A percentile compares a stretch with the other conserved stretches of the same genome.
phyloP scores from a whole-genome alignment of 2,888 invertebrate genomes.

The Yponomeuta evonymella region DNA sequence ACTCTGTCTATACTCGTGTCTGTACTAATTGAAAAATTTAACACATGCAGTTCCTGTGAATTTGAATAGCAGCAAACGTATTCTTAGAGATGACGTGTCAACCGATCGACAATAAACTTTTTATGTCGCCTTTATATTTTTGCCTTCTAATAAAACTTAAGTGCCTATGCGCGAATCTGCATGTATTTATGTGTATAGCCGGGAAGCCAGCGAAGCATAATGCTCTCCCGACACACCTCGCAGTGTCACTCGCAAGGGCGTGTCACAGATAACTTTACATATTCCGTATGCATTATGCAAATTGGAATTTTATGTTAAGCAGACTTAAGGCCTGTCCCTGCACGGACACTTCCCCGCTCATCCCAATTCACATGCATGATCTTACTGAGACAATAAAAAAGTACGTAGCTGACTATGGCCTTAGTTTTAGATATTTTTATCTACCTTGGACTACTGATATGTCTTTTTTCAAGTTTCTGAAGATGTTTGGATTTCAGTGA shows the following conservation, averaged over 20 bases:
- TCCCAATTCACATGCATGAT: background rate
- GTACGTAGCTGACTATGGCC: background rate
- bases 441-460: no score
- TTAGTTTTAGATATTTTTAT: no score
- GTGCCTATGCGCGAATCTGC: background rate
- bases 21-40: no score
- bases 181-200: background rate
- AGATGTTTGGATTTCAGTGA: no score
- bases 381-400: background rate
- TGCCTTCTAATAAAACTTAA: no score
- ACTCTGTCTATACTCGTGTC: no score
- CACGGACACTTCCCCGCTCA: background rate
- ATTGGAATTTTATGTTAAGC: constrained; percentile 73
- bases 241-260: constrained; percentile 69
- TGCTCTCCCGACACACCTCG: constrained; percentile 71
- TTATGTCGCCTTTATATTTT: background rate
- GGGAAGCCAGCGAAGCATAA: constrained; percentile 56
- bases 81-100: no score
- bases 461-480: no score
- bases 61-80: no score
- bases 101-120: no score
- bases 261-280: constrained; percentile 72
- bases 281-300: constrained; percentile 75
- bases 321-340: constrained; percentile 29
- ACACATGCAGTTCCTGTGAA: no score